phyloP scores from a whole-genome alignment of 2,797 vertebrate species.

The Yasuhikotakia modesta region DNA sequence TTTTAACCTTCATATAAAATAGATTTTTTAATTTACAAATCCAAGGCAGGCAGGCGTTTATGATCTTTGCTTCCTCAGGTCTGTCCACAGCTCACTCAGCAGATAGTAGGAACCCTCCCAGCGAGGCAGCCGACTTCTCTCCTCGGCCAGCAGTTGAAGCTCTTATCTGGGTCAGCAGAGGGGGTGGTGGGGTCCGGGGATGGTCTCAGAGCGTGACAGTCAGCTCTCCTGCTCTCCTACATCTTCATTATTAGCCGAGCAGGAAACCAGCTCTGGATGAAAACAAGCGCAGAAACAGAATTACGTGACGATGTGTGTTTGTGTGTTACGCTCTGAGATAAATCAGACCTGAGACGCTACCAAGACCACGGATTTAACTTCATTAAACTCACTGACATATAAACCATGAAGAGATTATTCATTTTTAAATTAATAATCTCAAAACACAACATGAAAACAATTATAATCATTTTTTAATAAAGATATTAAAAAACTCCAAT shows the following conservation, averaged over 20 bases:
- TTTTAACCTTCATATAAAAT: too few relatives aligned
- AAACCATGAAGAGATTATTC: not conserved
- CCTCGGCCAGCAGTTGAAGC: conserved; percentile 72
- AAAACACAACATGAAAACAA: not conserved
- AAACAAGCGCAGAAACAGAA: conserved; percentile 19
- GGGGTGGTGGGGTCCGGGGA: conserved; percentile 43
- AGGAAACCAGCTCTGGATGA: conserved; percentile 1
- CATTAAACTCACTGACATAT: not conserved
- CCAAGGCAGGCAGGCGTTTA: too few relatives aligned
- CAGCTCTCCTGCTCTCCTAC: conserved; percentile 2
- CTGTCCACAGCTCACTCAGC: conserved; percentile 56
- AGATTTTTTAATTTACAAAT: too few relatives aligned
- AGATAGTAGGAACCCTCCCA: conserved; percentile 68
- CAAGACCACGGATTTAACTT: conserved; percentile 67
- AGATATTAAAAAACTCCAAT: not conserved
- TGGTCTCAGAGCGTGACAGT: conserved; percentile 43
- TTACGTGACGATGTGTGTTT: conserved; percentile 50
- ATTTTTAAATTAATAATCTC: too few relatives aligned
- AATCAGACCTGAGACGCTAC: conserved; percentile 57
- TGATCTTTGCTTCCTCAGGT: too few relatives aligned
- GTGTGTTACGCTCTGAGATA: conserved; percentile 59
- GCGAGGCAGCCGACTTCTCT: conserved; percentile 63
- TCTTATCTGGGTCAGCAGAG: conserved; percentile 72
- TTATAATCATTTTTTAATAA: too few relatives aligned
- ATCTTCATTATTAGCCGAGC: not conserved